These are phyloP conservation scores for Nautilus pompilius DNA, from an alignment of 1,140 invertebrate genomes.

Conservation along the genomic window DNA sequence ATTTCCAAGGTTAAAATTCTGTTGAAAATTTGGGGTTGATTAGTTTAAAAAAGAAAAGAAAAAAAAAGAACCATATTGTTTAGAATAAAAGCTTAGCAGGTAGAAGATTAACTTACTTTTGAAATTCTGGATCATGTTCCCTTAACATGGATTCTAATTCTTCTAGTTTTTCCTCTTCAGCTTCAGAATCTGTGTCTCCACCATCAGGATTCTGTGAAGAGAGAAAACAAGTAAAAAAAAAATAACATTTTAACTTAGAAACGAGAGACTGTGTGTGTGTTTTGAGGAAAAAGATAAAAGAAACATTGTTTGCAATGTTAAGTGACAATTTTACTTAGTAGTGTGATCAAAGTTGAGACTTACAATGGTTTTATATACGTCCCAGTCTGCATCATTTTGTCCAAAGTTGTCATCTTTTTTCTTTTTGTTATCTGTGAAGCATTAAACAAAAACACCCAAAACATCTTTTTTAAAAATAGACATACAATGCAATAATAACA, in stretches of 20 bases:
- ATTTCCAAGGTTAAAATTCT: too few species aligned
- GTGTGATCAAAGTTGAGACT: slow-evolving; percentile 36
- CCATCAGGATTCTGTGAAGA: slow-evolving; percentile 61
- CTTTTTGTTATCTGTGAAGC: slow-evolving; percentile 31
- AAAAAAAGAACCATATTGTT: neutral
- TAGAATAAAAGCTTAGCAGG: too few species aligned
- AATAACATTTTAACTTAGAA: neutral
- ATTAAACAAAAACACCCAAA: neutral
- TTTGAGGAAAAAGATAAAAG: too few species aligned
- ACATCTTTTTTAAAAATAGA: neutral
- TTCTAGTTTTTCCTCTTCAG: slow-evolving; percentile 67
- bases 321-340: too few species aligned
- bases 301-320: too few species aligned
- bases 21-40: too few species aligned
- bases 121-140: slow-evolving; percentile 77
- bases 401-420: slow-evolving; percentile 90
- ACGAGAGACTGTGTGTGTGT: neutral
- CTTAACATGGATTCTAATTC: slow-evolving; percentile 82
- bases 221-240: neutral
- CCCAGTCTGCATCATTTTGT: slow-evolving; percentile 90
- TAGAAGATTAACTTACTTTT: slow-evolving; percentile 44
- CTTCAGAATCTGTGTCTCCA: slow-evolving; percentile 84
- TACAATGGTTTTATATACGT: slow-evolving; percentile 91
- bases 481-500: too few species aligned
- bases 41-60: slow-evolving; percentile 6